These are phyloP conservation scores for Neogobius melanostomus DNA, from an alignment of 2,113 vertebrate species.

Conservation along the genomic window DNA sequence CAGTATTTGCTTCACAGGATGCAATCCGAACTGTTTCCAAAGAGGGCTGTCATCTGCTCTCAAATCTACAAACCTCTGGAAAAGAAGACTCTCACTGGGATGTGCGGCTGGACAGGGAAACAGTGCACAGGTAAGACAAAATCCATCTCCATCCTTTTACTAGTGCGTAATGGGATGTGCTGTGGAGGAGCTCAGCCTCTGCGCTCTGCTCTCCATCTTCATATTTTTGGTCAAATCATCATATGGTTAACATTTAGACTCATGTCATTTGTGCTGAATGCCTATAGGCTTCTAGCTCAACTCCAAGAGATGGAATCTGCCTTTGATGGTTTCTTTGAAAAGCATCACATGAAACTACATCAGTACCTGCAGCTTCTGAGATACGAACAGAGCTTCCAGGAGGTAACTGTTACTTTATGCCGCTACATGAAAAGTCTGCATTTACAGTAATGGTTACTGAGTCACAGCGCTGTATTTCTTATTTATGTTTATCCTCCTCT, in stretches of 20 bases:
- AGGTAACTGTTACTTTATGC: slow-evolving; percentile 72
- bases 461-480: neutral
- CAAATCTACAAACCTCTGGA: slow-evolving; percentile 82
- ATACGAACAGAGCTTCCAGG: slow-evolving; percentile 92
- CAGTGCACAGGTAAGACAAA: slow-evolving; percentile 84
- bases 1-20: slow-evolving; percentile 71
- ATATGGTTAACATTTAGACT: neutral
- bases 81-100: slow-evolving; percentile 71
- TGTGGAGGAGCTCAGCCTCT: no score
- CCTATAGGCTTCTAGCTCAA: slow-evolving; percentile 86
- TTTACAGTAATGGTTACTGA: neutral
- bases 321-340: slow-evolving; percentile 98
- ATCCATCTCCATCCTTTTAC: no score
- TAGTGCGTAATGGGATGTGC: no score
- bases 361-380: slow-evolving; percentile 91
- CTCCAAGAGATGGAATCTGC: slow-evolving; percentile 94
- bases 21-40: slow-evolving; percentile 89
- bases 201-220: neutral
- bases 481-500: slow-evolving; percentile 16
- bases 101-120: slow-evolving; percentile 88
- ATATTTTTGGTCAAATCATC: neutral
- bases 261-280: neutral
- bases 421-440: neutral
- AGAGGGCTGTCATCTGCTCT: slow-evolving; percentile 87
- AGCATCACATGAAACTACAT: slow-evolving; percentile 93